These are phyloP conservation scores for Hyperoplus lanceolatus DNA, from an alignment of 2,797 vertebrate species.

Conservation along the genomic window DNA sequence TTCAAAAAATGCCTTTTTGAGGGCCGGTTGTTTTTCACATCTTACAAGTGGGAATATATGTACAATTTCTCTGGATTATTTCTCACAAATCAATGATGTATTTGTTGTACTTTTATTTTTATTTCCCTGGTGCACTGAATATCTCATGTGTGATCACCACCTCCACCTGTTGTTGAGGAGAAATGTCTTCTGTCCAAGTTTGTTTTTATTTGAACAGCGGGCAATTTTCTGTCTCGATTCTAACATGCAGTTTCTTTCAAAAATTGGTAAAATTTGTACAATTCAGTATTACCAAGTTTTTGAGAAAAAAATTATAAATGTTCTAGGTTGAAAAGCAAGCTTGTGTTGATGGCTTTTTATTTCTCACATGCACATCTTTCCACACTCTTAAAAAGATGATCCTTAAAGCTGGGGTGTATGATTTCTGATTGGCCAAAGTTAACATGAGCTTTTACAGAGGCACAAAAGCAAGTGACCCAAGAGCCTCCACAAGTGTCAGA, in stretches of 20 bases:
- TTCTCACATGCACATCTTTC: slow-evolving; percentile 18
- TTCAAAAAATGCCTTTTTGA: no score
- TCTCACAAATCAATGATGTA: no score
- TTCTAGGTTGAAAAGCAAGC: slow-evolving; percentile 62
- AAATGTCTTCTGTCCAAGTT: slow-evolving; percentile 35
- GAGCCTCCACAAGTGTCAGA: no score
- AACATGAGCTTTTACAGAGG: no score
- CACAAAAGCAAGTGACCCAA: no score
- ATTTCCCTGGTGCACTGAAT: slow-evolving; percentile 33
- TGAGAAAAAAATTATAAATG: slow-evolving; percentile 64
- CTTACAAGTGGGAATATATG: no score
- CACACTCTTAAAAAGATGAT: slow-evolving; percentile 5
- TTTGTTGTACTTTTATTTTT: slow-evolving; percentile 17
- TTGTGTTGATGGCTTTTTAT: slow-evolving; percentile 61
- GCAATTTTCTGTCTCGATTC: slow-evolving; percentile 58
- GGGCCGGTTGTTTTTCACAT: no score
- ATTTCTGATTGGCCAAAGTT: no score
- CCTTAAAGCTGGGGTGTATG: no score
- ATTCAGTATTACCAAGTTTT: slow-evolving; percentile 63
- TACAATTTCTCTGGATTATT: no score
- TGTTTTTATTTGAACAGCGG: slow-evolving; percentile 63
- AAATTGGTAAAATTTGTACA: slow-evolving; percentile 71
- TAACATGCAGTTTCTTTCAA: slow-evolving; percentile 60
- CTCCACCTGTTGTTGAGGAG: slow-evolving; percentile 34
- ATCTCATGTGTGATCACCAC: slow-evolving; percentile 30